These are phyloP conservation scores for Crotalus tigris DNA, from an alignment of 2,113 vertebrate genomes.

Conservation along the genomic window DNA sequence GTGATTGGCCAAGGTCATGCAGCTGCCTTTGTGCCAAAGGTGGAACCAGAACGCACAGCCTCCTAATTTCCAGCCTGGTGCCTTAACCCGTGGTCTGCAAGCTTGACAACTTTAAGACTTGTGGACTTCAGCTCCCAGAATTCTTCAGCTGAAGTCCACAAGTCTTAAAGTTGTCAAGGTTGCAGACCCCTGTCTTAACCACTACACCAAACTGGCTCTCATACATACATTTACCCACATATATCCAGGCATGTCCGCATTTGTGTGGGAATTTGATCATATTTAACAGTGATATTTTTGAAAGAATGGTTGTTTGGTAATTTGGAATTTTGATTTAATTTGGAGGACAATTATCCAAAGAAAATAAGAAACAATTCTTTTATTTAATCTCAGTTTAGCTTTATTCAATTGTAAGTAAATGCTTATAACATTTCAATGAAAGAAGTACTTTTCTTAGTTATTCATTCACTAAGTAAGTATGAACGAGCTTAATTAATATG, in stretches of 20 bases:
- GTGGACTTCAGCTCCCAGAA: no score
- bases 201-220: background rate
- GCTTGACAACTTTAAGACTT: no score
- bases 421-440: background rate
- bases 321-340: background rate
- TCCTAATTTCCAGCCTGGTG: background rate
- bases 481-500: background rate
- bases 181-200: background rate
- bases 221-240: background rate
- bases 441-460: background rate
- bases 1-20: background rate
- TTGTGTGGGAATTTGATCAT: background rate
- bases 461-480: background rate
- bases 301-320: background rate
- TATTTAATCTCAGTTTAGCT: background rate
- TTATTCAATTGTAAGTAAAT: background rate
- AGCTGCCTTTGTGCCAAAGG: background rate
- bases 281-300: background rate
- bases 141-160: no score
- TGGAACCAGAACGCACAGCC: background rate
- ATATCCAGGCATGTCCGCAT: background rate
- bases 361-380: background rate
- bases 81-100: background rate
- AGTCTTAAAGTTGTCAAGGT: no score
- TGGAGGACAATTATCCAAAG: background rate